These are phyloP conservation scores for Coturnix japonica DNA, from an alignment of 2,113 vertebrate genomes.

Conservation along the genomic window DNA sequence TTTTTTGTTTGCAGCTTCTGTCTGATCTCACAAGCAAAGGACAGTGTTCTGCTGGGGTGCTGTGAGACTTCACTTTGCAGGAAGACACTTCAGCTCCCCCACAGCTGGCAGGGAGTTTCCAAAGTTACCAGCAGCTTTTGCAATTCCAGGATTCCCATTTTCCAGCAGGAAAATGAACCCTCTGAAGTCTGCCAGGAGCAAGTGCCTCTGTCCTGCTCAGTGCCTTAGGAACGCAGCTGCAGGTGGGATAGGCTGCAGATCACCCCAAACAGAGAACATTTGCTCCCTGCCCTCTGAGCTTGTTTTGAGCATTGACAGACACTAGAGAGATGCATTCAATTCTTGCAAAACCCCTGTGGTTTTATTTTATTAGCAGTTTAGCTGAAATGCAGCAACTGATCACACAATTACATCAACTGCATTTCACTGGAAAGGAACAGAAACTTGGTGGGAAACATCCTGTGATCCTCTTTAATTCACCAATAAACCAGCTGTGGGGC, in stretches of 20 bases:
- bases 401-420: not conserved
- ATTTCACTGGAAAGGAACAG: not conserved
- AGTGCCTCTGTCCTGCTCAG: not conserved
- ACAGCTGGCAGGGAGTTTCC: not conserved
- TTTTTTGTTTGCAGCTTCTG: not conserved
- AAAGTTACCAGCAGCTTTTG: not conserved
- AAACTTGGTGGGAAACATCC: not conserved
- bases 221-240: not conserved
- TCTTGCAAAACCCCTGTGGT: not conserved
- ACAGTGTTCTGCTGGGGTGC: too few relatives aligned
- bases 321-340: not conserved
- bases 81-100: not conserved
- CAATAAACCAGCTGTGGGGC: not conserved
- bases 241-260: not conserved
- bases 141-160: constrained; percentile 3
- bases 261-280: not conserved
- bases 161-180: not conserved
- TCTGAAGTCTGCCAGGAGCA: not conserved
- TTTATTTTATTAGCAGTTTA: not conserved
- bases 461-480: not conserved
- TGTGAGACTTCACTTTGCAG: too few relatives aligned
- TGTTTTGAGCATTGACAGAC: not conserved
- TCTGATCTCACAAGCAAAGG: not conserved
- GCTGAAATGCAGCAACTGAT: not conserved
- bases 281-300: not conserved